Base-by-base conservation (phyloP, 2,888 invertebrate species). In the Isoperla grammatica region DNA sequence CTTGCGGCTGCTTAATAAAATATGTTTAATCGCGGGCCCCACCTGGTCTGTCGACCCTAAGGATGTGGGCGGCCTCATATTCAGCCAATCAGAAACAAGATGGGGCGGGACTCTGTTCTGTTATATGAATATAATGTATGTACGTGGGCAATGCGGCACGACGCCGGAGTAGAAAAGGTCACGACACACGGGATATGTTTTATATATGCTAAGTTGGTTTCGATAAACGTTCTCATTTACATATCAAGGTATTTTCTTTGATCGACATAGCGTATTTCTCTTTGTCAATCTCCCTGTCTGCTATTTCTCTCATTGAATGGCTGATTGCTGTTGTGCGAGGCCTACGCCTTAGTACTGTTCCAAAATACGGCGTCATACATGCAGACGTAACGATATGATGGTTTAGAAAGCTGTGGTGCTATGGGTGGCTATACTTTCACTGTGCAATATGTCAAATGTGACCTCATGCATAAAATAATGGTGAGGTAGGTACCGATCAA, bases 51-150 rank as follows among this genome's bases (percentile, higher is more conserved):
- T 20, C 37, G 20, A 53, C 37, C 53, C n/a, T 11, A 35, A 53
- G 53, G 53, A 53, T 37, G 20, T 53, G 20, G 53, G 53, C 37
- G 53, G 37, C 15, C 11, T 45, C 17, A 12, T 11, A 53, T 39
- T 53, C 39, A 17, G 19, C 53, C 53, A 53, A 53, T 53, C 53
- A 20, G 37, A 15, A 39, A 13, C 39, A 37, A 37, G 53, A 53
- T 35, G 39, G 39, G 53, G 53, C 53, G 53, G 35, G 37, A 23
- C 53, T 17, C 29, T 4, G 8, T 8, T 17, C 20, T 53, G 23
- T 53, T n/a, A 53, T 53, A 53, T 53, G 39, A 53, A 53, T 37
- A 53, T 53, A 49, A 50, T 53, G 53, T 53, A 37, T 53, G 37
- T 53, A 53, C 40, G 37, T 37, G 39, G 39, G 37, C 29, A 29